These are phyloP conservation scores for Diplogasteroides magnus DNA, from an alignment of 1,140 invertebrate species.

Conservation along the genomic window DNA sequence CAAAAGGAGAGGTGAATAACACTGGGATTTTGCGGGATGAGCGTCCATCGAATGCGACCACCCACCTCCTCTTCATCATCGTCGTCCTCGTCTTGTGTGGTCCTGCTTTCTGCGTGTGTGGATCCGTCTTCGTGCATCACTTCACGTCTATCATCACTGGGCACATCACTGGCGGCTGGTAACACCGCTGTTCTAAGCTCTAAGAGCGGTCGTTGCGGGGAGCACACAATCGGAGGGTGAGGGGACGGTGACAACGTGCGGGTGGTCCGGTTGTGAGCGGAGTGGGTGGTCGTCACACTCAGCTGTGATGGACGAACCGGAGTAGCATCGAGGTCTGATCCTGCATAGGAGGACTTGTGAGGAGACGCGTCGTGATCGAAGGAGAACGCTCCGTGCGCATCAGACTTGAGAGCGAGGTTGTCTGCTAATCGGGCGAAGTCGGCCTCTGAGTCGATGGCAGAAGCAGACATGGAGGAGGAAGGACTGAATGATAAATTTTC, in stretches of 20 bases:
- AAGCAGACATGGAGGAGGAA: constrained; percentile 38
- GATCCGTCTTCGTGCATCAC: not conserved
- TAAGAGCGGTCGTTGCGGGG: not conserved
- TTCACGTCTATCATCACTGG: not conserved
- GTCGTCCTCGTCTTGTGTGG: not conserved
- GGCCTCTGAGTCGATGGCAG: constrained; percentile 51
- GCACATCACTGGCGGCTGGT: too few relatives aligned
- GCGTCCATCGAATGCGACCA: too few relatives aligned
- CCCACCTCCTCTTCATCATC: too few relatives aligned
- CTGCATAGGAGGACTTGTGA: not conserved
- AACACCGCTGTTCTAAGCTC: not conserved
- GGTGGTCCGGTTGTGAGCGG: constrained; percentile 68
- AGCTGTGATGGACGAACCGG: constrained; percentile 35
- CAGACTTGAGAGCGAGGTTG: constrained; percentile 49
- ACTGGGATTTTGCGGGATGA: too few relatives aligned
- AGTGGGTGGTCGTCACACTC: constrained; percentile 8
- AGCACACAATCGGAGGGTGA: not conserved
- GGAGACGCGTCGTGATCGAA: constrained; percentile 38
- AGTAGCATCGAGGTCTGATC: constrained; percentile 30
- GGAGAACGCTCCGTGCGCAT: constrained; percentile 51
- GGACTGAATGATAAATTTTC: too few relatives aligned
- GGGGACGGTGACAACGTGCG: constrained; percentile 66
- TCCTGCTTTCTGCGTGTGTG: not conserved
- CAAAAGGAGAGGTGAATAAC: too few relatives aligned
- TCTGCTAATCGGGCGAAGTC: constrained; percentile 54